A percentile compares a stretch with the other conserved stretches of the same genome.
phyloP scores from a whole-genome alignment of 35 echinoderm and acorn worm species.

The Lytechinus variegatus region DNA sequence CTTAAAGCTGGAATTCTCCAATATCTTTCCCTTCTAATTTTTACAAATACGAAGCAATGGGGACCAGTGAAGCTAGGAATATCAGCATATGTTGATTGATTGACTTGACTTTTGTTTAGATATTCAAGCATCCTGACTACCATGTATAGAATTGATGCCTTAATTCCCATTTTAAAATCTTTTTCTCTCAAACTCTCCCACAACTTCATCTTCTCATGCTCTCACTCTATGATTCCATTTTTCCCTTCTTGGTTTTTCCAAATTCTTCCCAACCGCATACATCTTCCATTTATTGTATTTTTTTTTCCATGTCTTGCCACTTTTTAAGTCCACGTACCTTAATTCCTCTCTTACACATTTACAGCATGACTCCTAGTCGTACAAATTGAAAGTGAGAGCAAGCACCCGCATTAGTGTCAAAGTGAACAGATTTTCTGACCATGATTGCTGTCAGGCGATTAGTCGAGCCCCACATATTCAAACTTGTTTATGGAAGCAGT shows the following conservation, averaged over 20 bases:
- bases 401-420: constrained; percentile 9
- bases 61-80: no score
- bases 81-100: no score
- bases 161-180: background rate
- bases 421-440: background rate
- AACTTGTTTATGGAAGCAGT: constrained; percentile 12
- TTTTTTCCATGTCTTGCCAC: background rate
- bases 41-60: no score
- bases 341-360: background rate
- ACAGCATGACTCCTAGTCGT: background rate
- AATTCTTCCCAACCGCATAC: no score
- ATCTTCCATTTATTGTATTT: no score
- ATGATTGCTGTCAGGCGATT: background rate
- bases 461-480: background rate
- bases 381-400: constrained; percentile 3
- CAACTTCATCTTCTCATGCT: no score
- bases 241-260: no score
- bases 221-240: no score
- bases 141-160: background rate
- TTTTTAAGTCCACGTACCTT: background rate
- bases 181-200: background rate
- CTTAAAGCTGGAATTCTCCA: no score
- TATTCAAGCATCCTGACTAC: no score
- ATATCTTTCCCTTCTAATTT: no score
- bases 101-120: no score